phyloP scores from a whole-genome alignment of 2,888 invertebrate genomes.

The Brachyopa scutellaris region DNA sequence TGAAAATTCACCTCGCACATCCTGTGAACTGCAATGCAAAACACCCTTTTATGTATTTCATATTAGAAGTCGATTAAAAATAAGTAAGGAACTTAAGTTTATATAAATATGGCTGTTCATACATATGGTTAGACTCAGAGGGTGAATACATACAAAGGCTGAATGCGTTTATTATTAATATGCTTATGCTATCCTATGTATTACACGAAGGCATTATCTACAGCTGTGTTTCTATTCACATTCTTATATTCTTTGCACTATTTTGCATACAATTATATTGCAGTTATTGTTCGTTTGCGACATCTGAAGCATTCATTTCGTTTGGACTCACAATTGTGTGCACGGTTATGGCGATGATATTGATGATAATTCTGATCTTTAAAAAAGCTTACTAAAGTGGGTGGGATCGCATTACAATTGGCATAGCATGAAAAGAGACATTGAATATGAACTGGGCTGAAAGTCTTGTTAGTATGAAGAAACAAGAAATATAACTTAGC shows the following conservation, averaged over 20 bases:
- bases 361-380: slow-evolving; percentile 46
- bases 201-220: slow-evolving; percentile 34
- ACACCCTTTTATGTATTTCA: too few species aligned
- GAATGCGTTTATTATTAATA: too few species aligned
- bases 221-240: slow-evolving; percentile 27
- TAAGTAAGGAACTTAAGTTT: too few species aligned
- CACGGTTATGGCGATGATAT: slow-evolving; percentile 21
- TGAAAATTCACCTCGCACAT: too few species aligned
- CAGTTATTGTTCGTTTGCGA: neutral
- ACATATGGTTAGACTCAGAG: too few species aligned
- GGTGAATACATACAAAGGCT: too few species aligned
- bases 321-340: slow-evolving; percentile 27
- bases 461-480: too few species aligned
- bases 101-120: too few species aligned
- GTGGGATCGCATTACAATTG: slow-evolving; percentile 25
- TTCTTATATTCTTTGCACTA: slow-evolving; percentile 8
- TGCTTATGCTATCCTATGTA: too few species aligned
- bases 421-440: neutral
- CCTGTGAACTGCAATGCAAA: too few species aligned
- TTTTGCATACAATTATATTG: slow-evolving; percentile 46
- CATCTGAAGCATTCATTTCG: slow-evolving; percentile 37
- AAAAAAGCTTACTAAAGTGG: slow-evolving; percentile 8
- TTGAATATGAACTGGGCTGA: neutral
- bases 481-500: too few species aligned
- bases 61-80: too few species aligned